Evolutionary conservation across 2,797 vertebrate species (phyloP).

Genomic region (Smutsia temminckii): DNA sequence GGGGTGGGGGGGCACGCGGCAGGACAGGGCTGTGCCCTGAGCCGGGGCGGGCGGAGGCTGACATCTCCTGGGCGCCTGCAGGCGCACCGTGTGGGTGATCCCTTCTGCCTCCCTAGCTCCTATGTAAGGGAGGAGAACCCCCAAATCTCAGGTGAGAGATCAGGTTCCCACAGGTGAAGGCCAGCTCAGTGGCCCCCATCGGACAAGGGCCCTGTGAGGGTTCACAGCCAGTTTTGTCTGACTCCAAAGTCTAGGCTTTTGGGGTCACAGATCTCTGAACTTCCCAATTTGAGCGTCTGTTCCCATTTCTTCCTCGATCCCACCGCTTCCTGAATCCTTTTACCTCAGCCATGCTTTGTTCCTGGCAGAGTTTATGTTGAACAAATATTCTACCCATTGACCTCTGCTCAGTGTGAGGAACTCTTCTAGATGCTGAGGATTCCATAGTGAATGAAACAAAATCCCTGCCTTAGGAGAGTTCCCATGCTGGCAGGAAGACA

Average conservation of each 20-base stretch:
- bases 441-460: not conserved
- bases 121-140: not conserved
- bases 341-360: not conserved
- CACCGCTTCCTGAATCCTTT: not conserved
- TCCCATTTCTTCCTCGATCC: not conserved
- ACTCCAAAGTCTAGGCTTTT: not conserved
- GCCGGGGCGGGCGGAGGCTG: too few species aligned
- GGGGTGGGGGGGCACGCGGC: rapidly evolving
- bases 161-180: not conserved
- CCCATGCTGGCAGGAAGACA: not conserved
- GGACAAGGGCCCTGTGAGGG: rapidly evolving
- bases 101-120: rapidly evolving
- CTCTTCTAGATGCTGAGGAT: not conserved
- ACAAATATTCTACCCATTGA: not conserved
- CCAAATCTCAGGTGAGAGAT: not conserved
- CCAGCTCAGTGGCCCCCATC: rapidly evolving
- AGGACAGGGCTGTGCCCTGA: not conserved
- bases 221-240: not conserved
- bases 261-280: not conserved
- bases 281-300: not conserved
- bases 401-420: not conserved
- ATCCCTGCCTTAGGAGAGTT: not conserved
- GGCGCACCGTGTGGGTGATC: rapidly evolving
- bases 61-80: not conserved
- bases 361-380: not conserved